Percentiles rank a stretch among this genome's conserved stretches.
Conservation (phyloP, 2,113 vertebrate species). For the Gadus chalcogrammus region DNA sequence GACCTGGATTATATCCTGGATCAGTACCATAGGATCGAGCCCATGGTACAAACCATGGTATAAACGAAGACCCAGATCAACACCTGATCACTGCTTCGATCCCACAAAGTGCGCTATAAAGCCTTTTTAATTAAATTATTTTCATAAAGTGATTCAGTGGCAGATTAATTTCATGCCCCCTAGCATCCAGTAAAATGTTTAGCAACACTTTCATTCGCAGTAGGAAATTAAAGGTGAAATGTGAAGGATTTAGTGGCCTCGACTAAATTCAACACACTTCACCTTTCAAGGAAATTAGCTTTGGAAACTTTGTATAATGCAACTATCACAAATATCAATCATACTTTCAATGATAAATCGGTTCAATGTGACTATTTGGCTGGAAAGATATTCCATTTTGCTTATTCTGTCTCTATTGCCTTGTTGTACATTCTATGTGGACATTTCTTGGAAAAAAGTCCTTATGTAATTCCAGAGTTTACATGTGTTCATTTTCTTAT, state of each 20-base stretch:
- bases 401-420: slow-evolving; percentile 7
- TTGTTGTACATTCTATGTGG: no score
- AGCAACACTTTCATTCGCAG: slow-evolving; percentile 33
- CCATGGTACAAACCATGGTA: no score
- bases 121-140: slow-evolving; percentile 14
- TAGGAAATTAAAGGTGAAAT: neutral
- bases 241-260: no score
- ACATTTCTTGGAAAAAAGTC: no score
- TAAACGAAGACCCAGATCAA: neutral
- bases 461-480: slow-evolving; percentile 48
- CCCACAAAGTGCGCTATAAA: slow-evolving; percentile 50
- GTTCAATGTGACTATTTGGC: slow-evolving; percentile 18
- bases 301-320: no score
- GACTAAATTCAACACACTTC: no score
- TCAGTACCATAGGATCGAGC: slow-evolving; percentile 1
- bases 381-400: slow-evolving; percentile 15
- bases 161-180: neutral
- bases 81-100: slow-evolving; percentile 17
- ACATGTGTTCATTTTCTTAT: slow-evolving; percentile 41
- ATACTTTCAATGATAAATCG: slow-evolving; percentile 4
- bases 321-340: no score
- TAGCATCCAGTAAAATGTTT: slow-evolving; percentile 7
- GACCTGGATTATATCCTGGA: no score
- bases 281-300: no score
- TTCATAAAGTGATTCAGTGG: neutral